Percentiles rank a stretch among this genome's conserved stretches.
Evolutionary conservation across 1,140 invertebrate species (phyloP).

Genomic region (Macrotrachela quadricornifera): DNA sequence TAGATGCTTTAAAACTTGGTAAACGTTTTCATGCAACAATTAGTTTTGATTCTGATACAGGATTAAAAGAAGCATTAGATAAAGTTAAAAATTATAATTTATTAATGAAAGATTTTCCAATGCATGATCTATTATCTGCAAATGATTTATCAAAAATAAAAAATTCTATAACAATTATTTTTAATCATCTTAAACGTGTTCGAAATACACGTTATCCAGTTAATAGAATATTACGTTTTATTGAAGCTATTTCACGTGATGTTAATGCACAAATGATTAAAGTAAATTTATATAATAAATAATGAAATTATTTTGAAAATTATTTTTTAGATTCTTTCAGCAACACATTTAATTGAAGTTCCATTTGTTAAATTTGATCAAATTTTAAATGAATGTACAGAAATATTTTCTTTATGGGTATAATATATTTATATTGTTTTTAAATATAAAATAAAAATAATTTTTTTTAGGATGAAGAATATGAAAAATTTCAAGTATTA

Average conservation of each 20-base stretch:
- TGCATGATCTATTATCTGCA: slow-evolving; percentile 85
- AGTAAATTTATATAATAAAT: slow-evolving; percentile 26
- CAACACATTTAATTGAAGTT: slow-evolving; percentile 82
- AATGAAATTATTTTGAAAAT: too few species aligned
- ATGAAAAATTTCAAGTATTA: slow-evolving; percentile 78
- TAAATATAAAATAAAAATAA: too few species aligned
- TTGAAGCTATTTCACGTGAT: slow-evolving; percentile 92
- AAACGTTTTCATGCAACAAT: slow-evolving; percentile 96
- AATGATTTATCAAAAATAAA: slow-evolving; percentile 81
- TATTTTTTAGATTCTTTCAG: slow-evolving; percentile 45
- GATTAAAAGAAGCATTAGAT: slow-evolving; percentile 76
- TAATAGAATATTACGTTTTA: slow-evolving; percentile 64
- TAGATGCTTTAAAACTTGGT: slow-evolving; percentile 90
- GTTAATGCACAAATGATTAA: slow-evolving; percentile 76
- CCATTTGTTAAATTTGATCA: slow-evolving; percentile 95
- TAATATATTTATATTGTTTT: too few species aligned
- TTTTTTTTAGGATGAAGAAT: slow-evolving; percentile 57
- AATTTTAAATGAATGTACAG: slow-evolving; percentile 76
- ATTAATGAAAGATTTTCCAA: slow-evolving; percentile 96
- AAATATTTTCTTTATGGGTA: slow-evolving; percentile 75
- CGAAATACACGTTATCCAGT: slow-evolving; percentile 93
- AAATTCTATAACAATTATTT: slow-evolving; percentile 63
- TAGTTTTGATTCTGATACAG: slow-evolving; percentile 93
- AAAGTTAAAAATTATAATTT: slow-evolving; percentile 95
- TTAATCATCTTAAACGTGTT: slow-evolving; percentile 79